Percentiles rank a stretch among this genome's conserved stretches.
Conservation (phyloP, 2,888 invertebrate genomes). For the Agrochola lychnidis region DNA sequence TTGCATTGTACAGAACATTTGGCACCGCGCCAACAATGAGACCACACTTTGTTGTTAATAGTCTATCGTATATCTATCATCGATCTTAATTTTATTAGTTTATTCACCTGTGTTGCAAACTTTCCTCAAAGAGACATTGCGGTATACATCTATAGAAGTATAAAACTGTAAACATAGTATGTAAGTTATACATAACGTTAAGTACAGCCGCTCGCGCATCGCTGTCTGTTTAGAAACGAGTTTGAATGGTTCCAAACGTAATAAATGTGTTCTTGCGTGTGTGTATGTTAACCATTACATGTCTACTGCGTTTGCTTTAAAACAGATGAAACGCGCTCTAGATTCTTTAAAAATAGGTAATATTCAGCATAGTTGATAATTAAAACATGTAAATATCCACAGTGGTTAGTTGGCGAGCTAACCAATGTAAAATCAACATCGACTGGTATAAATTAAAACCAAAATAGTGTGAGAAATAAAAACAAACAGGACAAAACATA, state of each 20-base stretch:
- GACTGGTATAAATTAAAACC: constrained; percentile 57
- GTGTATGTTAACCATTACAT: constrained; percentile 77
- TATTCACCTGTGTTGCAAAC: constrained; percentile 73
- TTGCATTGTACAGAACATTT: constrained; percentile 68
- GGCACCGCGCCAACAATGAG: constrained; percentile 73
- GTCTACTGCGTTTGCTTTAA: constrained; percentile 75
- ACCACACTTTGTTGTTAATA: constrained; percentile 73
- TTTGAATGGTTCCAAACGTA: constrained; percentile 82
- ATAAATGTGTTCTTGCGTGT: constrained; percentile 79
- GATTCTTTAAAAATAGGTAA: constrained; percentile 76
- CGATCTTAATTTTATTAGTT: constrained; percentile 77
- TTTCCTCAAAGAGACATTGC: constrained; percentile 61
- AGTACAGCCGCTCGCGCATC: constrained; percentile 21
- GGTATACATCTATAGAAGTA: constrained; percentile 26
- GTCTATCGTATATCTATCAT: constrained; percentile 71
- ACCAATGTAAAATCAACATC: constrained; percentile 64
- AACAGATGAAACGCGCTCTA: constrained; percentile 81
- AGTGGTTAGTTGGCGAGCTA: constrained; percentile 54
- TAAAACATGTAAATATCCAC: constrained; percentile 66
- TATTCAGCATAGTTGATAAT: constrained; percentile 71
- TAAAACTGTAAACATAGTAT: constrained; percentile 26
- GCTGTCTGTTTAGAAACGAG: constrained; percentile 74
- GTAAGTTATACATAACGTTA: constrained; percentile 13
- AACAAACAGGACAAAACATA: constrained; percentile 60
- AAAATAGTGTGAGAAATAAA: constrained; percentile 60